These are phyloP conservation scores for Drosophila littoralis DNA, from an alignment of 1,140 invertebrate genomes.

Conservation along the genomic window DNA sequence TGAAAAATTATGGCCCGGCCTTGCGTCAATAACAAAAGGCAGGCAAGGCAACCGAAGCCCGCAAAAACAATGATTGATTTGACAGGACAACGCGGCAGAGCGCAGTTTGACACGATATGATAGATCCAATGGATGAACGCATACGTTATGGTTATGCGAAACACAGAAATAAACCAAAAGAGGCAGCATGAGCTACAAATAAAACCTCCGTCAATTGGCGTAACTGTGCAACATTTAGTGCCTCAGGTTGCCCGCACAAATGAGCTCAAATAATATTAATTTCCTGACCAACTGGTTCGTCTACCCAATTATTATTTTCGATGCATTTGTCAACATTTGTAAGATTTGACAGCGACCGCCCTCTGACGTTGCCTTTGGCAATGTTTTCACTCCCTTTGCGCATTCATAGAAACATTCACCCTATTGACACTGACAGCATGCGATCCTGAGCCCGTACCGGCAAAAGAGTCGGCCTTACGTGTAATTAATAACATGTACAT, in stretches of 20 bases:
- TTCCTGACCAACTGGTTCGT: constrained; percentile 24
- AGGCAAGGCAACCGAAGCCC: constrained; percentile 22
- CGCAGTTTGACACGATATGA: constrained; percentile 30
- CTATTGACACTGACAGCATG: constrained; percentile 62
- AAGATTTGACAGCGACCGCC: constrained; percentile 74
- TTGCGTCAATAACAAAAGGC: constrained; percentile 78
- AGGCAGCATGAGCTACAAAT: constrained; percentile 5
- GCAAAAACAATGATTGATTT: constrained; percentile 81
- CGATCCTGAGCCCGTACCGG: constrained; percentile 24
- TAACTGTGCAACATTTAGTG: constrained; percentile 13
- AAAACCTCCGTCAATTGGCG: constrained; percentile 41
- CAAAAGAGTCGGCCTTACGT: constrained; percentile 59
- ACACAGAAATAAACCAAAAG: not conserved
- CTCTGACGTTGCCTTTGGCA: constrained; percentile 57
- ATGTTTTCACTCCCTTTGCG: constrained; percentile 43
- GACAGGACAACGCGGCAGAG: constrained; percentile 62
- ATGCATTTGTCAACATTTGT: constrained; percentile 83
- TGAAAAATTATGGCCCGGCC: constrained; percentile 81
- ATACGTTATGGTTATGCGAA: constrained; percentile 16
- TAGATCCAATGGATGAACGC: constrained; percentile 25
- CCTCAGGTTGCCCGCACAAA: constrained; percentile 73
- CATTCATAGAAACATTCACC: constrained; percentile 43
- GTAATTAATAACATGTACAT: constrained; percentile 79
- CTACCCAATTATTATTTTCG: constrained; percentile 70
- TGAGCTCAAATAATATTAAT: constrained; percentile 79